These are phyloP conservation scores for Hozukius guyotensis DNA, from an alignment of 2,797 vertebrate genomes.

Conservation along the genomic window DNA sequence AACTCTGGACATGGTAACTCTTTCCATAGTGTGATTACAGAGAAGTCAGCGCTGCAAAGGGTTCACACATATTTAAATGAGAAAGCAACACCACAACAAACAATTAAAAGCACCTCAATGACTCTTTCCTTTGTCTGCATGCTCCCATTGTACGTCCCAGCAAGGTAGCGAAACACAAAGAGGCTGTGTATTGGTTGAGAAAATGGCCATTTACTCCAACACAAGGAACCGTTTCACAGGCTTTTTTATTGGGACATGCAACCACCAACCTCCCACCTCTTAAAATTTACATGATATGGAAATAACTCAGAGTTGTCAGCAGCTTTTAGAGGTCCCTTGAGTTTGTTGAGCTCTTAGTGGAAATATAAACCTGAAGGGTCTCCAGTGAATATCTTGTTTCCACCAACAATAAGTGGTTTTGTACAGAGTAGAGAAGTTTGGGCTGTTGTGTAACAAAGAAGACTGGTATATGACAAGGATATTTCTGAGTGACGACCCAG, in stretches of 20 bases:
- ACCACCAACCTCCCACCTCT: slow-evolving; percentile 14
- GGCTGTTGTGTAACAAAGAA: background rate
- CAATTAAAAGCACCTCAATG: slow-evolving; percentile 37
- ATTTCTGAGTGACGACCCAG: background rate
- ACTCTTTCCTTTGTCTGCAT: slow-evolving; percentile 60
- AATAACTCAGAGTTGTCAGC: slow-evolving; percentile 42
- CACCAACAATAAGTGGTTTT: slow-evolving; percentile 17
- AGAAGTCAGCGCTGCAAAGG: background rate
- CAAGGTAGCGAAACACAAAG: slow-evolving; percentile 57
- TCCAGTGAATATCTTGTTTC: slow-evolving; percentile 53
- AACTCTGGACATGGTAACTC: background rate
- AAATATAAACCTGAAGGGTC: slow-evolving; percentile 44
- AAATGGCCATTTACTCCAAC: slow-evolving; percentile 50
- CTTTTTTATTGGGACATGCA: background rate
- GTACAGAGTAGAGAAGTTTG: background rate
- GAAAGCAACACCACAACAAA: slow-evolving; percentile 56
- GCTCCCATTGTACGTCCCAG: slow-evolving; percentile 59
- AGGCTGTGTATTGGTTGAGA: slow-evolving; percentile 35
- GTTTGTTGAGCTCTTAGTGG: slow-evolving; percentile 27
- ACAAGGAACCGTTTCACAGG: slow-evolving; percentile 40
- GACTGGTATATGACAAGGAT: background rate
- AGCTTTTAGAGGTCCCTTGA: slow-evolving; percentile 47
- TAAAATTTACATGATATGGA: slow-evolving; percentile 36
- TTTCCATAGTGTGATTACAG: background rate
- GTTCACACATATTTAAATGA: slow-evolving; percentile 54